Conservation (phyloP, 2,888 invertebrate genomes). For the Eledona agricola region DNA sequence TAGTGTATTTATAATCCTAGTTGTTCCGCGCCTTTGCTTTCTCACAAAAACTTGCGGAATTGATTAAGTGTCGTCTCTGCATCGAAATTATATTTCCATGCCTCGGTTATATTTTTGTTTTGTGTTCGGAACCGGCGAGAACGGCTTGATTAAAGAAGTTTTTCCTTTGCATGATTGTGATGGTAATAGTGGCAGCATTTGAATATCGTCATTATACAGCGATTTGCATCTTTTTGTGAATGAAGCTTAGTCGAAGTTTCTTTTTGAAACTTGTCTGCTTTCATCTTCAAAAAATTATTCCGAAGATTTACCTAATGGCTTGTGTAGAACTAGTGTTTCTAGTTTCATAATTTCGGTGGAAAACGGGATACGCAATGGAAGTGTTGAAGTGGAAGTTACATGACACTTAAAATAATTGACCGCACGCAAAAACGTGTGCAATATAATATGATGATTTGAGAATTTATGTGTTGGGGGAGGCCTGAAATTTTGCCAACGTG, state of each 20-base stretch:
- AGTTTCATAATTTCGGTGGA: no score
- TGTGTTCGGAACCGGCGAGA: conserved; percentile 3
- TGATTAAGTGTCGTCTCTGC: conserved; percentile 16
- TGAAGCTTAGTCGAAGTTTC: conserved; percentile 32
- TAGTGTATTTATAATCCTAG: conserved; percentile 8
- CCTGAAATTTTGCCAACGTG: conserved; percentile 3
- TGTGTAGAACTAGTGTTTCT: no score
- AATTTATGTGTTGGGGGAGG: conserved; percentile 10
- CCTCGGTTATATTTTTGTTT: conserved; percentile 15
- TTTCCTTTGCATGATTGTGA: conserved; percentile 43
- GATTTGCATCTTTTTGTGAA: conserved; percentile 45
- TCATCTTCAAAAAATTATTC: conserved; percentile 34
- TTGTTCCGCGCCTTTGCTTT: conserved; percentile 1
- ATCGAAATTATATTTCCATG: conserved; percentile 23
- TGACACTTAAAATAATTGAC: conserved; percentile 18
- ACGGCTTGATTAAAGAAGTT: conserved; percentile 43
- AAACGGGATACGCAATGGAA: no score
- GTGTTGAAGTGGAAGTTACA: no score
- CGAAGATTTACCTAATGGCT: conserved; percentile 33
- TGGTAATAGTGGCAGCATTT: conserved; percentile 41
- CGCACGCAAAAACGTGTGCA: conserved; percentile 10
- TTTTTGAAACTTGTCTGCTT: conserved; percentile 28
- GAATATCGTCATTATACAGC: conserved; percentile 44
- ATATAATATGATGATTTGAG: conserved; percentile 16
- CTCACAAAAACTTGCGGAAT: conserved; percentile 8